Conservation (phyloP, 2,797 vertebrate genomes). For the Benthosema pterotum region DNA sequence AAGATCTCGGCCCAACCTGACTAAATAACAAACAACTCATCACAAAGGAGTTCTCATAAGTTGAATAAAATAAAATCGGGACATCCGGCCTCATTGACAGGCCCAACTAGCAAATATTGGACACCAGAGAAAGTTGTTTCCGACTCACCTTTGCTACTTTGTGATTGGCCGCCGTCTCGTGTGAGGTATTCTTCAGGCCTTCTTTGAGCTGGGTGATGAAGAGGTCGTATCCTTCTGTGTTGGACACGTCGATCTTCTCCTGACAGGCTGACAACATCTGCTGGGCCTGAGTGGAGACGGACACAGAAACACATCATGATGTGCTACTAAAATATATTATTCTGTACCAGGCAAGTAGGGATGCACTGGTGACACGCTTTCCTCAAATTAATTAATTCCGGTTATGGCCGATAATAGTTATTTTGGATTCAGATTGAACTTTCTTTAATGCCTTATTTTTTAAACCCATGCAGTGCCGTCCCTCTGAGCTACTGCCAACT, state of each 20-base stretch:
- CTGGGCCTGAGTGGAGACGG: conserved; percentile 86
- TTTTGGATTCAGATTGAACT: too few relatives aligned
- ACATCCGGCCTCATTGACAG: background rate
- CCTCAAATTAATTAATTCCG: too few relatives aligned
- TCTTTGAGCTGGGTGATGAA: conserved; percentile 98
- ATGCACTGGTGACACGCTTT: too few relatives aligned
- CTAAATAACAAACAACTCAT: too few relatives aligned
- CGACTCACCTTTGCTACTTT: conserved; percentile 98
- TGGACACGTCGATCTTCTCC: conserved; percentile 97
- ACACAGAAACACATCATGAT: conserved; percentile 11
- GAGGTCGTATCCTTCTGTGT: conserved; percentile 94
- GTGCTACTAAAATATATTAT: too few relatives aligned
- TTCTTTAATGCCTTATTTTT: too few relatives aligned
- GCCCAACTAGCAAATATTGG: background rate
- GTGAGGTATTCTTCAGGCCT: conserved; percentile 98
- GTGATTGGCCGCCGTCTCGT: conserved; percentile 99
- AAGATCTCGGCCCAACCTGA: too few relatives aligned
- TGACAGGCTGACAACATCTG: conserved; percentile 94
- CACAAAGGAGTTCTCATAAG: too few relatives aligned
- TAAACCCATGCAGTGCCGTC: too few relatives aligned
- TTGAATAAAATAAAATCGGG: background rate
- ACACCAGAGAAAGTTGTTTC: background rate
- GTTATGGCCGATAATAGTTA: too few relatives aligned
- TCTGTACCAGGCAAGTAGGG: too few relatives aligned
- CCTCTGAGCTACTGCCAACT: too few relatives aligned